These are phyloP conservation scores for Triops longicaudatus DNA, from an alignment of 1,140 invertebrate species.

Conservation along the genomic window DNA sequence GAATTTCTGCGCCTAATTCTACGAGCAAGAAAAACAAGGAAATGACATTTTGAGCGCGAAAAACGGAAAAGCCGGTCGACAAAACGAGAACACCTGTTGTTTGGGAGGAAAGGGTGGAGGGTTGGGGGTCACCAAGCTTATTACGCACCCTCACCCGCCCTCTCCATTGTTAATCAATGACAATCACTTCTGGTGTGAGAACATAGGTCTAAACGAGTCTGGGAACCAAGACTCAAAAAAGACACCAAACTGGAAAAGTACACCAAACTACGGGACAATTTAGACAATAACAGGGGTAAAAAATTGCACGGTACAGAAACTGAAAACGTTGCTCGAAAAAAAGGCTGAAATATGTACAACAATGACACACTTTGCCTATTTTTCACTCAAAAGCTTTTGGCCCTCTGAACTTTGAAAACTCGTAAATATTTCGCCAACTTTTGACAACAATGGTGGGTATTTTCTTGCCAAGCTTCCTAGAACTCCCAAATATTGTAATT, in stretches of 20 bases:
- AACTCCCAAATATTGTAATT: too few species aligned
- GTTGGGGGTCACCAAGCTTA: not conserved
- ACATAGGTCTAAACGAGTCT: not conserved
- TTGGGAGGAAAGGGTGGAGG: too few species aligned
- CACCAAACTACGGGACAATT: too few species aligned
- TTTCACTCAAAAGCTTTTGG: too few species aligned
- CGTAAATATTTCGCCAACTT: too few species aligned
- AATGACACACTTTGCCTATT: not conserved
- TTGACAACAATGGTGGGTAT: too few species aligned
- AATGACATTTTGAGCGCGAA: not conserved
- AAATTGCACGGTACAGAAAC: not conserved
- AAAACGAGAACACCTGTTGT: constrained; percentile 1
- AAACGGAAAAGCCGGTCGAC: not conserved
- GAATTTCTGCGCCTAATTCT: too few species aligned
- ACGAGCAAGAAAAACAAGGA: not conserved
- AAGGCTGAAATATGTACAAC: too few species aligned
- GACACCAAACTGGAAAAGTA: not conserved
- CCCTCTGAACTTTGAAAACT: too few species aligned
- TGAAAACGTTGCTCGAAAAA: not conserved
- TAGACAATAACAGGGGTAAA: not conserved
- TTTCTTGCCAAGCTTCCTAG: too few species aligned
- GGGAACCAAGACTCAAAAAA: not conserved
- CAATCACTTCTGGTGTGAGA: not conserved
- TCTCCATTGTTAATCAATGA: not conserved
- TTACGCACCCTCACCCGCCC: not conserved